Evolutionary conservation across 1,140 invertebrate species (phyloP).

Genomic region (Drosophila tani): DNA sequence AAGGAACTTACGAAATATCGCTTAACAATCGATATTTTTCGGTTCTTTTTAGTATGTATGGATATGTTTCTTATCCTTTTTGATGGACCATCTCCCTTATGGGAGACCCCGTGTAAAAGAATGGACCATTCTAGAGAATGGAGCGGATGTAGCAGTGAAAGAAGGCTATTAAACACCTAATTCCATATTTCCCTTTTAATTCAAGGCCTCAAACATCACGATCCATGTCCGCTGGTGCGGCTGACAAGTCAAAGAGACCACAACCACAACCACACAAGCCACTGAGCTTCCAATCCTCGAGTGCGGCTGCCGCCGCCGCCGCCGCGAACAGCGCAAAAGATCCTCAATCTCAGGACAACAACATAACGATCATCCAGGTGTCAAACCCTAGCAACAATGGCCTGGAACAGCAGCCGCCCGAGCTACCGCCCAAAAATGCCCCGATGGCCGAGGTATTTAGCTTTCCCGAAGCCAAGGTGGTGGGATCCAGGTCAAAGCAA

Average conservation of each 20-base stretch:
- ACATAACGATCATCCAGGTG: slow-evolving; percentile 83
- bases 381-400: slow-evolving; percentile 60
- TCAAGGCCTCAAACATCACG: slow-evolving; percentile 81
- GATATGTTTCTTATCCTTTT: too few species aligned
- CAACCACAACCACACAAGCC: slow-evolving; percentile 33
- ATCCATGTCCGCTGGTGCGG: slow-evolving; percentile 78
- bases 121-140: too few species aligned
- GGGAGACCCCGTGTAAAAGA: too few species aligned
- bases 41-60: too few species aligned
- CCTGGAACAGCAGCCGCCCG: slow-evolving; percentile 51
- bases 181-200: neutral
- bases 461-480: slow-evolving; percentile 68
- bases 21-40: too few species aligned
- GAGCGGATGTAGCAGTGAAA: too few species aligned
- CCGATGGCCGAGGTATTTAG: slow-evolving; percentile 70
- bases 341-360: slow-evolving; percentile 71
- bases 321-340: slow-evolving; percentile 28
- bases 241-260: slow-evolving; percentile 59
- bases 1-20: too few species aligned
- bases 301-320: slow-evolving; percentile 9
- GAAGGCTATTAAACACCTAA: too few species aligned
- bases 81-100: too few species aligned
- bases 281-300: slow-evolving; percentile 17
- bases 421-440: slow-evolving; percentile 67
- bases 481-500: slow-evolving; percentile 41